Evolutionary conservation across 2,888 invertebrate genomes (phyloP).

Genomic region (Noctua janthe): DNA sequence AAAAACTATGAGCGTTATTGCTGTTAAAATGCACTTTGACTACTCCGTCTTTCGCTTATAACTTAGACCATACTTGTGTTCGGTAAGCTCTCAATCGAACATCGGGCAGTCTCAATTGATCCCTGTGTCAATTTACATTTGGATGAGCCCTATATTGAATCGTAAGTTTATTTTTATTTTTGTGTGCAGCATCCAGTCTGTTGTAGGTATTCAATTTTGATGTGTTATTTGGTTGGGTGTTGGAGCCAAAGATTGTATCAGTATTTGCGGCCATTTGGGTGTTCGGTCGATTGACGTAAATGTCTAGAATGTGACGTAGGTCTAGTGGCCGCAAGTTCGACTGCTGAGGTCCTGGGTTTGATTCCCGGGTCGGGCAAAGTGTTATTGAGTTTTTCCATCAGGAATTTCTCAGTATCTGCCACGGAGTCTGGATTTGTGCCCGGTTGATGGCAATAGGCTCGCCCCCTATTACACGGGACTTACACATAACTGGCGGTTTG

Average conservation of each 20-base stretch:
- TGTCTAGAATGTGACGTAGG: not conserved
- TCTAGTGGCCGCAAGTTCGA: not conserved
- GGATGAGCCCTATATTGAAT: slow-evolving; percentile 23
- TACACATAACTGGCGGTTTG: too few species aligned
- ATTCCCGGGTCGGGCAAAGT: not conserved
- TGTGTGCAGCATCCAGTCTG: not conserved
- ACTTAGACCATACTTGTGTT: slow-evolving; percentile 5
- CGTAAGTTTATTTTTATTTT: slow-evolving; percentile 11
- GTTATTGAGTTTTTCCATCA: not conserved
- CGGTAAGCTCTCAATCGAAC: slow-evolving; percentile 55
- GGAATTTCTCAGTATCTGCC: not conserved
- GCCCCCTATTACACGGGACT: too few species aligned
- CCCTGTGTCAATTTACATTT: slow-evolving; percentile 26
- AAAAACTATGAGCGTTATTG: not conserved
- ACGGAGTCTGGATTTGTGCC: too few species aligned
- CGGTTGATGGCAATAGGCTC: too few species aligned
- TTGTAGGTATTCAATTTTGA: slow-evolving; percentile 4
- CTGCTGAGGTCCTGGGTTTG: not conserved
- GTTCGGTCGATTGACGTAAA: not conserved
- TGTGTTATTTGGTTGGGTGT: not conserved
- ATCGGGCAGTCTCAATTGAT: slow-evolving; percentile 50
- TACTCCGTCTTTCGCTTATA: slow-evolving; percentile 7
- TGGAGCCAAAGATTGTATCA: not conserved
- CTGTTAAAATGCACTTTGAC: not conserved
- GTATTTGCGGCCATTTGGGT: not conserved